Evolutionary conservation across 2,113 vertebrate species (phyloP), one percentile per base, ranked within the genome.

Genomic region (Dinomys branickii): DNA sequence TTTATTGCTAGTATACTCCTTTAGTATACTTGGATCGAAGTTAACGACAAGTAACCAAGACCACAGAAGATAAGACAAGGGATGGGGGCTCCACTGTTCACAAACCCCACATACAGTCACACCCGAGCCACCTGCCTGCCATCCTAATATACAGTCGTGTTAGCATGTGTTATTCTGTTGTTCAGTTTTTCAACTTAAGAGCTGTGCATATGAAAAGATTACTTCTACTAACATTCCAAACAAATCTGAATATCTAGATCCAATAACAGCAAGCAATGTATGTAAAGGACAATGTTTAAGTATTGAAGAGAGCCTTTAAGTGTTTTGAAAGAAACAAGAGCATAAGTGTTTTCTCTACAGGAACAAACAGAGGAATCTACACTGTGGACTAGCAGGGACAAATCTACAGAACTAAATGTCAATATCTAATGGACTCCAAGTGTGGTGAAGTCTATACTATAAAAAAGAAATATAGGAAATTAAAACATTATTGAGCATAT

Each of bases 401-500:
- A 71, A 7, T 35, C 52, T 12, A 3, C 59, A 56, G 50, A 97
- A 85, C 67, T 82, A 58, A 88, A 82, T 17, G 12, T 58, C 61
- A 47, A 10, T 69, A 12, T 38, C 77, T 61, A 61, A 52, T 80
- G 1, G 10, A 61, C 24, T 82, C 19, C 81, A 38, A 92, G 33
- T 26, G 44, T 24, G 52, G 6, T 41, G 14, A 90, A 94, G 16
- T 47, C 67, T 19, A 3, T 17, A 67, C 65, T 38, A 67, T 17
- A 44, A 61, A 89, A 73, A 85, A 91, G 63, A 90, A 41, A 75
- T 16, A 78, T 28, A 88, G 80, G 73, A 85, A 83, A 90, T 11
- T 59, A 59, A 92, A 82, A 87, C 56, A 90, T 50, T 78, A 33
- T 47, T 56, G 30, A 86, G 52, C 6, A 54, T 54, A 22, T 33